Evolutionary conservation across 2,113 vertebrate genomes (phyloP).

Genomic region (Aldabrachelys gigantea): DNA sequence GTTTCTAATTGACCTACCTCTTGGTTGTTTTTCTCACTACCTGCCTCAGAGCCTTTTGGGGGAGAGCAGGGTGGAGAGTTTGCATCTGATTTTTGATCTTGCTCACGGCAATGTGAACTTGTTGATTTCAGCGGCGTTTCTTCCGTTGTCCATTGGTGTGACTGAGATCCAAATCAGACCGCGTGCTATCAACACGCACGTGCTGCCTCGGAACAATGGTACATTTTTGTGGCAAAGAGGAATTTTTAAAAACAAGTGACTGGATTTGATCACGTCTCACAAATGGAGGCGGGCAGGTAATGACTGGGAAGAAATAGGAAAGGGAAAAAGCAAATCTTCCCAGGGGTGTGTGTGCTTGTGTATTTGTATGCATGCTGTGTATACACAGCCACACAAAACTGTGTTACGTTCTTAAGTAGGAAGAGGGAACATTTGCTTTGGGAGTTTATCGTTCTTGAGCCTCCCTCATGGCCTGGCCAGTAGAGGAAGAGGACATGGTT

Average conservation of each 20-base stretch:
- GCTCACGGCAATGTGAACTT: not conserved
- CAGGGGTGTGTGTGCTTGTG: too few species aligned
- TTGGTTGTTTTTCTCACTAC: not conserved
- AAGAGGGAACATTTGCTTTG: not conserved
- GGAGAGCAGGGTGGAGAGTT: not conserved
- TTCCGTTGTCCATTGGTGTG: too few species aligned
- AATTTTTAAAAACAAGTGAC: not conserved
- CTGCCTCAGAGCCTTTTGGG: not conserved
- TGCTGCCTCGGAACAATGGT: not conserved
- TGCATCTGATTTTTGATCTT: not conserved
- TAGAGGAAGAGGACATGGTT: not conserved
- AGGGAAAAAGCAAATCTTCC: not conserved
- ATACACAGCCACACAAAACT: accelerated
- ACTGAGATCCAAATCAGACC: not conserved
- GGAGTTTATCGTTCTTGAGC: not conserved
- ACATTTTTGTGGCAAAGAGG: not conserved
- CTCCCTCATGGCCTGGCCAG: not conserved
- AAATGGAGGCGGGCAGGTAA: not conserved
- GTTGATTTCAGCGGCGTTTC: not conserved
- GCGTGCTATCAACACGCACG: not conserved
- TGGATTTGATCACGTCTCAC: not conserved
- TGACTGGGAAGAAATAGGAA: not conserved
- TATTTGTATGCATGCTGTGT: accelerated
- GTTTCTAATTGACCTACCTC: not conserved
- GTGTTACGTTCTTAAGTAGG: not conserved